phyloP scores from a whole-genome alignment of 2,113 vertebrate species.

The Ceuthmochares aereus region DNA sequence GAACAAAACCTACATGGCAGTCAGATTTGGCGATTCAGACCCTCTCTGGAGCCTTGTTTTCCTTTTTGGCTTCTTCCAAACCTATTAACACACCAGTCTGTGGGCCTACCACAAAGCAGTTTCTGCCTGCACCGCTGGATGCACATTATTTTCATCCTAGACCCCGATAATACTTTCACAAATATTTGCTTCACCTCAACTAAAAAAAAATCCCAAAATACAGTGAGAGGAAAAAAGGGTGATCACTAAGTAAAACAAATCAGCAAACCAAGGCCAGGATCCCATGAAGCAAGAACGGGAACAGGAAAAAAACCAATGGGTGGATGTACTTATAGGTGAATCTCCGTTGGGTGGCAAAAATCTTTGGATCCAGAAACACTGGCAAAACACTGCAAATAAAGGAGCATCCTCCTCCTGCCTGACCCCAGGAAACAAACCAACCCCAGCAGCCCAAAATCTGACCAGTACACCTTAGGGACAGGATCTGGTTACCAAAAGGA shows the following conservation, averaged over 20 bases:
- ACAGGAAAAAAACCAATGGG: background rate
- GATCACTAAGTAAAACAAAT: conserved; percentile 1
- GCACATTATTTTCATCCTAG: background rate
- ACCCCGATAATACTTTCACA: background rate
- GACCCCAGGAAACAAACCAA: background rate
- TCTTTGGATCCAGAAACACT: background rate
- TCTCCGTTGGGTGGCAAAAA: background rate
- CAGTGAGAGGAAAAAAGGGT: background rate
- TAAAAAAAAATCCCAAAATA: background rate
- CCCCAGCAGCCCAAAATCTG: background rate
- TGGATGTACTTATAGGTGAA: background rate
- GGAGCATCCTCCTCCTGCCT: background rate
- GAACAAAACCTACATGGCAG: background rate
- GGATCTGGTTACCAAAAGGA: background rate
- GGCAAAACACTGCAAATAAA: background rate
- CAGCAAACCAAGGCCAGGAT: background rate
- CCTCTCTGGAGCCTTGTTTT: background rate
- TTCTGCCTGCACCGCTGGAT: background rate
- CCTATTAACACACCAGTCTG: background rate
- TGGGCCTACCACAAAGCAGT: background rate
- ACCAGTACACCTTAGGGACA: background rate
- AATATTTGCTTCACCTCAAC: background rate
- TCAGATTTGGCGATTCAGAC: background rate
- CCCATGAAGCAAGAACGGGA: background rate
- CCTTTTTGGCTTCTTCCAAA: background rate